phyloP scores from a whole-genome alignment of 2,888 invertebrate species.

The Rhaphigaster nebulosa region DNA sequence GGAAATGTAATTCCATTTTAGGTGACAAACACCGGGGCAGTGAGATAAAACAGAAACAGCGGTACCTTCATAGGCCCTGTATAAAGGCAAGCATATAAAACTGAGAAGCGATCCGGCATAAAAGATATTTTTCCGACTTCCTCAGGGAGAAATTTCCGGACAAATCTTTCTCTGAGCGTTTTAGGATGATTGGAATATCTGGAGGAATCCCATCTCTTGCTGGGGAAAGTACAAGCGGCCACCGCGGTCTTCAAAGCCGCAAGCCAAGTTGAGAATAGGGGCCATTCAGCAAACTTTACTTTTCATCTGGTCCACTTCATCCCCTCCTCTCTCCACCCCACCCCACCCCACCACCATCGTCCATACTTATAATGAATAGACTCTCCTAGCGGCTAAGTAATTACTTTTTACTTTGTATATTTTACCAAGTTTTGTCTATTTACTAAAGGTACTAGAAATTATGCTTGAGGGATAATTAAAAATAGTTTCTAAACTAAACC shows the following conservation, averaged over 20 bases:
- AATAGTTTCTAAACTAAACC: background rate
- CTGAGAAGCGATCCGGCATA: slow-evolving; percentile 32
- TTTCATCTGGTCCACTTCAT: slow-evolving; percentile 47
- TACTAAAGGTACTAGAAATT: background rate
- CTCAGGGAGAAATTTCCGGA: slow-evolving; percentile 36
- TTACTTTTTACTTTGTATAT: slow-evolving; percentile 27
- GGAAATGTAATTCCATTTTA: slow-evolving; percentile 4
- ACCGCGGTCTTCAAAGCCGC: slow-evolving; percentile 28
- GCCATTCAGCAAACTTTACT: slow-evolving; percentile 46
- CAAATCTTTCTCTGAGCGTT: slow-evolving; percentile 48
- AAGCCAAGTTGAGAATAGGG: slow-evolving; percentile 35
- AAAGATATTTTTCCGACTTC: slow-evolving; percentile 37
- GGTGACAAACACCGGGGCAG: background rate
- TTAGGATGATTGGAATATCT: slow-evolving; percentile 50
- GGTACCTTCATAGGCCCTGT: background rate
- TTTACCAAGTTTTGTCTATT: slow-evolving; percentile 2
- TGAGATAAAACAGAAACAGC: background rate
- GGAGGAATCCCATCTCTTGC: slow-evolving; percentile 42
- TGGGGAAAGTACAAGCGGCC: slow-evolving; percentile 20
- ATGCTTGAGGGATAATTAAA: background rate
- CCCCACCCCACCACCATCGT: background rate
- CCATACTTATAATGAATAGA: slow-evolving; percentile 33
- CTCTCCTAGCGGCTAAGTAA: slow-evolving; percentile 30
- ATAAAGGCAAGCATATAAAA: slow-evolving; percentile 7
- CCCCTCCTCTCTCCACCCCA: too few relatives aligned